These are phyloP conservation scores for human DNA, from an alignment of 2,113 vertebrate genomes.

Conservation along the genomic window GRCh38 chr1:215204501-215205000, in stretches of 20 bases:
- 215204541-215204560: slow-evolving; percentile 13
- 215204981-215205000: neutral
- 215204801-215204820: neutral
- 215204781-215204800: neutral
- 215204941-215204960: neutral
- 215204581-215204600: slow-evolving; percentile 32
- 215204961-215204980: neutral
- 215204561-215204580: neutral
- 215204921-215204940: neutral
- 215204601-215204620: neutral
- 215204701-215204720: neutral
- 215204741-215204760: neutral
- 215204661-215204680: neutral
- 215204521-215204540: neutral
- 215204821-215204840: neutral
- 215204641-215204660: neutral
- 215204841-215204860: neutral
- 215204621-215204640: neutral
- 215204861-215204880: neutral
- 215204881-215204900: neutral
- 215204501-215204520: neutral
- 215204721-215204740: slow-evolving; percentile 19
- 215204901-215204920: neutral
- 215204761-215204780: neutral
- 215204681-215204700: neutral